A percentile compares a stretch with the other conserved stretches of the same genome.
These are phyloP conservation scores for Zonitis immaculata DNA, from an alignment of 2,888 invertebrate genomes.

Conservation along the genomic window DNA sequence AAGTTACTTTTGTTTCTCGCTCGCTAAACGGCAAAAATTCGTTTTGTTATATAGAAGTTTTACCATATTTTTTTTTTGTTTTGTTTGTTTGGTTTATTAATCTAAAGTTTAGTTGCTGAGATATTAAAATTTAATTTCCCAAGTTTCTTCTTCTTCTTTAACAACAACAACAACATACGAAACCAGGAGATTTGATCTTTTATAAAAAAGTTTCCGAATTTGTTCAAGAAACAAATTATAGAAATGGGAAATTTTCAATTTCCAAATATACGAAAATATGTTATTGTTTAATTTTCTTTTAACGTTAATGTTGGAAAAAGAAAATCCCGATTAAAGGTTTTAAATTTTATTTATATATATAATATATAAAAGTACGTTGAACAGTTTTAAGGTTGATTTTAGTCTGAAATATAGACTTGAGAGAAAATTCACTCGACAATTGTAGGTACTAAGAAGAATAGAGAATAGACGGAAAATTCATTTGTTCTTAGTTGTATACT, in stretches of 20 bases:
- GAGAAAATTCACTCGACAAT: background rate
- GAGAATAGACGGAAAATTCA: background rate
- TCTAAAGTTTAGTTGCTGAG: conserved; percentile 4
- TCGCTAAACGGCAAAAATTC: conserved; percentile 21
- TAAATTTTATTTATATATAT: no score
- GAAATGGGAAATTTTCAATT: background rate
- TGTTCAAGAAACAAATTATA: background rate
- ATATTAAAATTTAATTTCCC: conserved; percentile 20
- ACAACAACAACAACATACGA: background rate
- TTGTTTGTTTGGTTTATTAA: conserved; percentile 9
- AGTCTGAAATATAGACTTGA: background rate
- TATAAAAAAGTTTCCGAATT: background rate
- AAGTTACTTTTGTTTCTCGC: conserved; percentile 35
- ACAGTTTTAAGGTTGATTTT: background rate
- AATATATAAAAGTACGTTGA: background rate
- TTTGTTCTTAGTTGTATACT: background rate
- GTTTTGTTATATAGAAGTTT: background rate
- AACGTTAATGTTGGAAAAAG: no score
- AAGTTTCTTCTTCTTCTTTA: conserved; percentile 1
- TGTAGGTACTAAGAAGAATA: background rate
- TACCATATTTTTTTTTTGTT: conserved; percentile 2
- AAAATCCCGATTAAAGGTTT: no score
- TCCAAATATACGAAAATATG: no score
- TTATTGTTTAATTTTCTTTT: no score
- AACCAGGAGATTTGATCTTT: background rate